Conservation (phyloP, 2,888 invertebrate genomes). For the Lithosia quadra region DNA sequence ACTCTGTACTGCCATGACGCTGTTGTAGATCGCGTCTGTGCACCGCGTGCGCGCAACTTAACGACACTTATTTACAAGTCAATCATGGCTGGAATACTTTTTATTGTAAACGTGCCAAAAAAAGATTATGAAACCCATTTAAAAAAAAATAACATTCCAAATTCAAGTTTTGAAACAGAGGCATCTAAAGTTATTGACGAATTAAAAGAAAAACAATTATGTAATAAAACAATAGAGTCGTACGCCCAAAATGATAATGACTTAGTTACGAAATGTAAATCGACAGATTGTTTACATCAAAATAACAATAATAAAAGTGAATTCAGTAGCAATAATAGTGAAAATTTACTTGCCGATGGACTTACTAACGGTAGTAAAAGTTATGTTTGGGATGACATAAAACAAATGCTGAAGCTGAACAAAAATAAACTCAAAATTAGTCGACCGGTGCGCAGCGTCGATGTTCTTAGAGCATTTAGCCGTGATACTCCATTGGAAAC, state of each 20-base stretch:
- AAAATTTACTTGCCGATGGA: slow-evolving; percentile 49
- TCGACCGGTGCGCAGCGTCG: slow-evolving; percentile 58
- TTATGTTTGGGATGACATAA: slow-evolving; percentile 65
- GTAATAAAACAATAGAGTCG: slow-evolving; percentile 42
- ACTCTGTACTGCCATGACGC: slow-evolving; percentile 42
- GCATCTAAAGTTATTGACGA: slow-evolving; percentile 56
- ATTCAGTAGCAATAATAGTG: slow-evolving; percentile 62
- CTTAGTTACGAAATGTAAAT: slow-evolving; percentile 58
- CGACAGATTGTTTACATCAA: slow-evolving; percentile 57
- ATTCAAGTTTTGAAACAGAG: slow-evolving; percentile 53
- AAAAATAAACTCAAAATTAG: slow-evolving; percentile 68
- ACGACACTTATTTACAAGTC: slow-evolving; percentile 20
- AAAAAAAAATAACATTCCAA: slow-evolving; percentile 48
- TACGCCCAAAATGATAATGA: slow-evolving; percentile 44
- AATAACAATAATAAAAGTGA: slow-evolving; percentile 40
- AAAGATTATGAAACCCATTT: slow-evolving; percentile 79
- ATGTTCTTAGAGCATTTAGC: slow-evolving; percentile 66
- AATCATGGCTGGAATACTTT: slow-evolving; percentile 86
- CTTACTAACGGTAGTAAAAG: slow-evolving; percentile 40
- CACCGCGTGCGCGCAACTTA: slow-evolving; percentile 33
- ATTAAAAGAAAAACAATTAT: slow-evolving; percentile 57
- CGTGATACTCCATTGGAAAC: slow-evolving; percentile 72
- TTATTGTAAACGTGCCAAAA: slow-evolving; percentile 86
- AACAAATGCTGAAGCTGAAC: slow-evolving; percentile 60
- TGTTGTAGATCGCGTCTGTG: slow-evolving; percentile 35